Base-by-base conservation (phyloP, 2,797 vertebrate genomes). In the Naso thynnoides region DNA sequence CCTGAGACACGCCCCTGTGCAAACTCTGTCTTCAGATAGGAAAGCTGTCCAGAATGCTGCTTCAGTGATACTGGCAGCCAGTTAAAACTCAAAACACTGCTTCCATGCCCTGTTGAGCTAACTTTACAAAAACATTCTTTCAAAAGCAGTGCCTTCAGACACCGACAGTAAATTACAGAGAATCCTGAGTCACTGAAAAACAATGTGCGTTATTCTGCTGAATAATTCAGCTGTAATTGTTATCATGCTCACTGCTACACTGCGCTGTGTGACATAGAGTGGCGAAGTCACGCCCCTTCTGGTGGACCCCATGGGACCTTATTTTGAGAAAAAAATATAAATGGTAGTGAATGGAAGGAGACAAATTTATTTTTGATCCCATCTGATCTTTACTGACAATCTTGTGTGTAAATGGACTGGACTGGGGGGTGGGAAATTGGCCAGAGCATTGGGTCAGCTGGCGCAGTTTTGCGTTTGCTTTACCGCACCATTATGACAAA, bases 151-250 rank as follows among this genome's bases (percentile, higher is more conserved):
- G 24, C 18, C 23, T 29, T 57, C 9, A 8, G n/a, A 9, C 41
- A 27, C 7, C n/a, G 36, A 26, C n/a, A 10, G 45, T 48, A 62
- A 47, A 53, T 66, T 36, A 60, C 9, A 54, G 45, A 5, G 9
- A 45, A 49, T 38, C 16, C 23, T 8, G 29, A 47, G 58, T 6
- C 47, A 50, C 16, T 36, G 39, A 62, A 66, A 66, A n/a, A 19
- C 1, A 48, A 26, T 48, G 50, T 1, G 27, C 29, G 1, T 47
- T 3, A 23, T 50, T 60, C 66, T 63, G 26, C 41, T 82, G 27
- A 64, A 75, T 71, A 44, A 75, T 71, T 74, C 16, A 74, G 24
- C 14, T 23, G 24, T 59, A 47, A 10, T 13, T 56, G 55, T 50
- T 50, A 27, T 52, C 13, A 24, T 47, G 50, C n/a, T n/a, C n/a